These are phyloP conservation scores for Euphonia xanthogaster DNA, from an alignment of 2,797 vertebrate species.

Conservation along the genomic window DNA sequence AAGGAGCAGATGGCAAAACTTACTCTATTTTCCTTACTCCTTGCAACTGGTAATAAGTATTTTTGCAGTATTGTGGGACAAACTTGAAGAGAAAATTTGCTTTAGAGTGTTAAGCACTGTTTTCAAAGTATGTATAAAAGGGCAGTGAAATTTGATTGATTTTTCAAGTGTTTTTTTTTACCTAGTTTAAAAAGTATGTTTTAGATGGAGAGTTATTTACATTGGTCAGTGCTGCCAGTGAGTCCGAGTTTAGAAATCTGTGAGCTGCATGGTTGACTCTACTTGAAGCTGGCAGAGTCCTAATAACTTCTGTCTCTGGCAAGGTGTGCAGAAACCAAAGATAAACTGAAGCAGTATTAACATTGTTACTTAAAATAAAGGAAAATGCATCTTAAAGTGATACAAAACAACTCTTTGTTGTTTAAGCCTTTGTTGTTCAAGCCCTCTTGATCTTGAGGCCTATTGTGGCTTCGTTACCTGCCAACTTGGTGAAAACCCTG, in stretches of 20 bases:
- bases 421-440: no score
- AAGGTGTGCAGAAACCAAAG: background rate
- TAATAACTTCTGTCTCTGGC: background rate
- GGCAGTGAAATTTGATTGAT: fast-evolving
- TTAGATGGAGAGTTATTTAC: background rate
- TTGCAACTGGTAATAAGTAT: background rate
- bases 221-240: background rate
- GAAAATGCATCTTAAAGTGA: background rate
- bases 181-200: background rate
- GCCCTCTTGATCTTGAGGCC: background rate
- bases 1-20: background rate
- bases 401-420: background rate
- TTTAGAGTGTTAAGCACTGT: background rate
- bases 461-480: background rate
- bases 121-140: background rate
- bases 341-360: background rate
- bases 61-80: background rate
- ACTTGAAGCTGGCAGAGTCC: background rate
- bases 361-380: background rate
- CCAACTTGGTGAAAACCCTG: background rate
- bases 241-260: background rate
- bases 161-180: background rate
- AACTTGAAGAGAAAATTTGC: background rate
- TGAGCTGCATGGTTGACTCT: background rate
- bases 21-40: background rate